Base-by-base conservation (phyloP, 2,113 vertebrate genomes). In the Falcunculus frontatus region DNA sequence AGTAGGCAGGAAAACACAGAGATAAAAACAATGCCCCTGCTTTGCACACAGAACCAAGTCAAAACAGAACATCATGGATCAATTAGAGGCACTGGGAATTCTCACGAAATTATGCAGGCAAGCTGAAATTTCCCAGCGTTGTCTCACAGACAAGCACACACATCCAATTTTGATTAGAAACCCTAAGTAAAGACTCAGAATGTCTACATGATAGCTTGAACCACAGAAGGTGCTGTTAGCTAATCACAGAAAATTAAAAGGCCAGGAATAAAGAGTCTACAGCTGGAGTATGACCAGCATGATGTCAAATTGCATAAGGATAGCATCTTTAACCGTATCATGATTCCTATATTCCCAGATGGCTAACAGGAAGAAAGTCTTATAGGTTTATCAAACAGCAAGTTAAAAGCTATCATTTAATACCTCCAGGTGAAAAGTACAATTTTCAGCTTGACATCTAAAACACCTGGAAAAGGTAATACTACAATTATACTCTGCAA, bases 221-320 rank as follows among this genome's bases (percentile, higher is more conserved):
- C 37, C 67, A 89, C 82, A 95, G 87, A 95, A 95, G 78, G 75
- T 95, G 90, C 93, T 95, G 87, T 88, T 91, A 88, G 87, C 67
- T 95, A 87, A 95, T 93, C 62, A 90, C 8, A 87, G 93, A 94
- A 93, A 96, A 96, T 89, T 96, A 97, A 93, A 95, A 95, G 91
- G 67, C 90, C 87, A 77, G 42, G 55, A 93, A 91, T 93, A 88
- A 91, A 95, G 62, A 95, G 59, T 49, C 70, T 76, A 50, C 93
- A 94, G 89, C 87, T 83, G 94, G 70, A 94, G 20, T 41, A 95
- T 6, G 50, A 96, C 59, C 84, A 95, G 78, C 50, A 76, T 63
- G 63, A 96, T 91, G 93, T 95, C 93, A 93, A 79, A 93, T 20
- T 62, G 60, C 91, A 93, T 80, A 93, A 90, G 94, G 94, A 95